phyloP scores from a whole-genome alignment of 2,888 invertebrate genomes.

The Nasonovia ribisnigri region DNA sequence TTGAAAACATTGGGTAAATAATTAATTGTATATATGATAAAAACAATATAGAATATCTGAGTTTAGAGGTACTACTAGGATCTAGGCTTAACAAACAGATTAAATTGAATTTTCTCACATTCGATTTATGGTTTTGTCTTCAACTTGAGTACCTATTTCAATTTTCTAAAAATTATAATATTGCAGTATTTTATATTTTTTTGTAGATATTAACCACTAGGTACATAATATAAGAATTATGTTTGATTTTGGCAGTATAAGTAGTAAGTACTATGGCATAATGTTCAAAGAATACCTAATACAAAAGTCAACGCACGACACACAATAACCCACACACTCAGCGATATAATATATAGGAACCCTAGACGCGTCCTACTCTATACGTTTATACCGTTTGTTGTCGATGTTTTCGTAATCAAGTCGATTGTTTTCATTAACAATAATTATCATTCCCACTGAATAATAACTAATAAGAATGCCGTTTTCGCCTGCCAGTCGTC shows the following conservation, averaged over 20 bases:
- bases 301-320: background rate
- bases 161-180: background rate
- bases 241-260: background rate
- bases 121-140: background rate
- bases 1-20: too few species aligned
- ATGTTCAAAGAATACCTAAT: background rate
- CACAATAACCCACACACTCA: conserved; percentile 15
- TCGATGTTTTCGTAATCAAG: conserved; percentile 34
- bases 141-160: background rate
- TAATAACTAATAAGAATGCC: conserved; percentile 32
- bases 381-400: conserved; percentile 18
- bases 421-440: conserved; percentile 53
- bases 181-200: background rate
- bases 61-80: background rate
- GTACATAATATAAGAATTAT: background rate
- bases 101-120: background rate
- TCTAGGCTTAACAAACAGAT: background rate
- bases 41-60: background rate
- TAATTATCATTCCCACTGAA: conserved; percentile 37
- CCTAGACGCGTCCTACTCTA: conserved; percentile 2
- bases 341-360: background rate
- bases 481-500: conserved; percentile 49
- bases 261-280: too few species aligned
- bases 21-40: background rate
- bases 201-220: background rate